Evolutionary conservation across 2,797 vertebrate genomes (phyloP), one percentile per base, ranked within the genome.

Genomic region (Sciaenops ocellatus): DNA sequence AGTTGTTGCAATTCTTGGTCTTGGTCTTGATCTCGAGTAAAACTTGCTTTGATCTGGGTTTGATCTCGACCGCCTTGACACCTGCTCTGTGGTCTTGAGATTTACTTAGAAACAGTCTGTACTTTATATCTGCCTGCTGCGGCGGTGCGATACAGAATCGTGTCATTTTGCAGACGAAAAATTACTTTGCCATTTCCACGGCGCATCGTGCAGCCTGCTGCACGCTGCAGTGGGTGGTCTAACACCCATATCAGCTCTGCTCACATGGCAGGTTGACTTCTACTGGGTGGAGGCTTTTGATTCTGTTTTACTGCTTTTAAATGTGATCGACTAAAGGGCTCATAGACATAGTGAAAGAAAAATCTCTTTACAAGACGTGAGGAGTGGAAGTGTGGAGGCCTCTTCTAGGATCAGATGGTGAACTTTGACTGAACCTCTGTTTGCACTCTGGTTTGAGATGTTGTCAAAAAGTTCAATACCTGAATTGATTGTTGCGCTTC

Each of bases 201-300:
- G 56, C 28, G 46, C 28, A 4, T 62, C 38, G 24, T 64, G 47
- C 54, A 60, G 41, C 42, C 76, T 34, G 62, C 66, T 77, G 48
- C 65, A n/a, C 67, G 74, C 66, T 56, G 30, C 73, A 63, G 52
- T 70, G 74, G 78, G 62, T 69, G 88, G 80, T 79, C 76, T 67
- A 62, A 71, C 82, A 78, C 60, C 75, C 75, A 13, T 66, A 79
- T 86, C 73, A 74, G 81, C 67, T 67, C 70, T 86, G 67, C 77
- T 84, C 82, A 67, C 60, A 51, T 62, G 69, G 42, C 60, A 56
- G 50, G 24, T 24, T 66, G 81, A 68, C 67, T 63, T 59, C 64
- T 69, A 70, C 69, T 63, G 65, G 46, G 18, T 30, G 56, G 30
- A 76, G 70, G 28, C 59, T 24, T 81, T 79, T 81, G 51, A 18